Percentiles rank a stretch among this genome's conserved stretches.
Conservation (phyloP, 2,888 invertebrate genomes). For the Hirudinaria manillensis region DNA sequence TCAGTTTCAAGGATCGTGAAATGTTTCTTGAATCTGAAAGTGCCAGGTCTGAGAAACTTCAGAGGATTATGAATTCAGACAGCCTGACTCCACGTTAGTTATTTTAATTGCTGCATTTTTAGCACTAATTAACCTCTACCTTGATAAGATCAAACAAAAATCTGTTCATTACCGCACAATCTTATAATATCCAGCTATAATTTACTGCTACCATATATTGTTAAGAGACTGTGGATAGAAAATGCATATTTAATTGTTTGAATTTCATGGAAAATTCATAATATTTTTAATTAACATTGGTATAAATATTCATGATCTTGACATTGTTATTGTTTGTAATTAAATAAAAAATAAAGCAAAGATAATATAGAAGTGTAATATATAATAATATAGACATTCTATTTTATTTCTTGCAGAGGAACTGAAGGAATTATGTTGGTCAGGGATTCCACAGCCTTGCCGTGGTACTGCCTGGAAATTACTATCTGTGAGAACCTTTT, state of each 20-base stretch:
- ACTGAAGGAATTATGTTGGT: constrained; percentile 78
- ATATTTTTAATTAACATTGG: no score
- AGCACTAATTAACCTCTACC: background rate
- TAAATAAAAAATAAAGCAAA: no score
- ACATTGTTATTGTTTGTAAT: no score
- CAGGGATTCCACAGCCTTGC: constrained; percentile 86
- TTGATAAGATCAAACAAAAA: background rate
- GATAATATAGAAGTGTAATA: no score
- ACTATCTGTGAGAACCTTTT: constrained; percentile 60
- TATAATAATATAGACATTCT: no score
- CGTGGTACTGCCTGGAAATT: constrained; percentile 66
- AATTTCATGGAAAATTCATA: no score
- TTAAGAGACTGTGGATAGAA: no score
- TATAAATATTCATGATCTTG: no score
- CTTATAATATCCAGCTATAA: no score
- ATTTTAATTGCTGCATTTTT: background rate
- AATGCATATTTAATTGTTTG: no score
- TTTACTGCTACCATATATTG: no score
- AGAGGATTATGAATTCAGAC: constrained; percentile 68
- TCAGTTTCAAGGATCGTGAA: constrained; percentile 1
- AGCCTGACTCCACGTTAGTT: constrained; percentile 66
- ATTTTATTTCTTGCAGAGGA: constrained; percentile 60
- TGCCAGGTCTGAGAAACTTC: constrained; percentile 78
- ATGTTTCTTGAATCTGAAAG: constrained; percentile 19
- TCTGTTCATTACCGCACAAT: no score